phyloP scores from a whole-genome alignment of 2,797 vertebrate species.

The Sphenopsis melanotis region DNA sequence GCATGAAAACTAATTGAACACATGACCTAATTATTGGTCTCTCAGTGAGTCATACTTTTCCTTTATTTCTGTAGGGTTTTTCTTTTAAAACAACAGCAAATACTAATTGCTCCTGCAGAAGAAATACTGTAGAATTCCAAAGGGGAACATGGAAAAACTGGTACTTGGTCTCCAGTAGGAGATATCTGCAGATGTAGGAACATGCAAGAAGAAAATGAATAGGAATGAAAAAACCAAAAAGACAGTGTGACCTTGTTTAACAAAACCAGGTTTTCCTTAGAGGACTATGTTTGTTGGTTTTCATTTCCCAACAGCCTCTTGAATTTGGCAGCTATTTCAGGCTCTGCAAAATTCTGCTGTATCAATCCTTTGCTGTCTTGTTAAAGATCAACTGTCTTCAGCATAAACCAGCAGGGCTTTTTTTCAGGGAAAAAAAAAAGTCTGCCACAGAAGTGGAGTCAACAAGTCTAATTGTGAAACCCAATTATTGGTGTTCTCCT shows the following conservation, averaged over 20 bases:
- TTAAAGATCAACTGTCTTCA: constrained; percentile 31
- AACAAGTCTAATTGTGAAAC: not conserved
- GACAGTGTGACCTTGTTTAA: constrained; percentile 23
- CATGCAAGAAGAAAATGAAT: not conserved
- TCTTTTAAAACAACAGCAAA: constrained; percentile 40
- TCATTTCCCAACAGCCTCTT: constrained; percentile 19
- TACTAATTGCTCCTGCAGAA: constrained; percentile 12
- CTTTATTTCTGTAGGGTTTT: constrained; percentile 46
- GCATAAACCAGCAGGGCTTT: not conserved
- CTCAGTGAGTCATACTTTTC: constrained; percentile 25
- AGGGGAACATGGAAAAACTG: not conserved
- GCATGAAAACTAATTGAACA: constrained; percentile 61
- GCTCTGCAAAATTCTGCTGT: constrained; percentile 34
- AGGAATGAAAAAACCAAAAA: not conserved
- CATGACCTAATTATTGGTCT: constrained; percentile 63
- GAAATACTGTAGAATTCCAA: constrained; percentile 1
- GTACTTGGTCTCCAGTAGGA: not conserved
- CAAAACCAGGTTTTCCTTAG: constrained; percentile 13
- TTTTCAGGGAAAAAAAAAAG: not conserved
- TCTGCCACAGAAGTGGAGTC: not conserved
- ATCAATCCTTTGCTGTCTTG: constrained; percentile 44
- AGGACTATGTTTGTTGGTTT: not conserved
- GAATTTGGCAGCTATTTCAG: constrained; percentile 42
- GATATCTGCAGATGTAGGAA: not conserved
- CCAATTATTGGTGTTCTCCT: not conserved